These are phyloP conservation scores for Sebastes matsubarae DNA, from an alignment of 2,797 vertebrate species.

Conservation along the genomic window DNA sequence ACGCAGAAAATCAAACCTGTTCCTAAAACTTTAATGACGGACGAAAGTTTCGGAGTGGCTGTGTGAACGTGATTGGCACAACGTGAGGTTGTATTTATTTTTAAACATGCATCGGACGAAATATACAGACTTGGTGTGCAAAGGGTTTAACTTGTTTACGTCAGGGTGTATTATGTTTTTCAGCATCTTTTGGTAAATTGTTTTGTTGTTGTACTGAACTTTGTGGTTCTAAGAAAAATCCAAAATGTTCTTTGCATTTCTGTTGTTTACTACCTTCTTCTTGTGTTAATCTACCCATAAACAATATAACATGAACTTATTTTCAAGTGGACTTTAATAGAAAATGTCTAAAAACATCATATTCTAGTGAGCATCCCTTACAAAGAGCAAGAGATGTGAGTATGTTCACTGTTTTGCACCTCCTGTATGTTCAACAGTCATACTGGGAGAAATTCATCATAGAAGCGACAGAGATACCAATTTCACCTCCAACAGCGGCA, in stretches of 20 bases:
- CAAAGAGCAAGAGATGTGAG: not conserved
- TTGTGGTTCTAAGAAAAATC: not conserved
- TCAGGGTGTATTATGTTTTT: not conserved
- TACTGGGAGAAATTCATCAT: constrained; percentile 25
- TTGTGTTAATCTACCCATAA: not conserved
- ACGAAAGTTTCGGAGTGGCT: no score
- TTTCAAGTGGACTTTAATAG: not conserved
- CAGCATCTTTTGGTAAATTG: not conserved
- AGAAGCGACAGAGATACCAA: constrained; percentile 18
- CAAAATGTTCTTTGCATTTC: not conserved
- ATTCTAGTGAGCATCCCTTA: not conserved
- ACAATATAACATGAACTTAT: not conserved
- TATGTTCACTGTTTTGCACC: not conserved
- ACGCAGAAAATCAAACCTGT: no score
- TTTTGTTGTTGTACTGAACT: not conserved
- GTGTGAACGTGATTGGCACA: accelerated
- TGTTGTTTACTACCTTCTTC: not conserved
- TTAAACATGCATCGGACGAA: no score
- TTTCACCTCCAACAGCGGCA: constrained; percentile 17
- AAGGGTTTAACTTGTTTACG: accelerated
- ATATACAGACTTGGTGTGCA: no score
- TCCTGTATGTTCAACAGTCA: constrained; percentile 10
- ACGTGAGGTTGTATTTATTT: no score
- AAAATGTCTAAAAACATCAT: not conserved
- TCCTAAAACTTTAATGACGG: accelerated